Evolutionary conservation across 2,113 vertebrate genomes (phyloP), one percentile per base, ranked within the genome.

Genomic region (Phyllostomus hastatus): DNA sequence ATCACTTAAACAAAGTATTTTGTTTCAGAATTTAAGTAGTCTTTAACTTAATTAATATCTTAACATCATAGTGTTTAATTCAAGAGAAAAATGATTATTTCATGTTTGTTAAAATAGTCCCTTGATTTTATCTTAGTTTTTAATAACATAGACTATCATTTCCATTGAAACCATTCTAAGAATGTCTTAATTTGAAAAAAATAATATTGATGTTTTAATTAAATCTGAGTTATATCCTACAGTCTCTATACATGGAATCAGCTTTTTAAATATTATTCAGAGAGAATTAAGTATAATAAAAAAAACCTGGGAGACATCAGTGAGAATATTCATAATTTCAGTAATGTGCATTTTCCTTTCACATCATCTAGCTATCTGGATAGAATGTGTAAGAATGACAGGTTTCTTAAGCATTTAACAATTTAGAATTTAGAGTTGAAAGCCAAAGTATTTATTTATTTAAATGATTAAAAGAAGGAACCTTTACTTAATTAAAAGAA

Each of bases 1-100:
- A 72, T 61, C 80, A 96, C 94, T 85, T 83, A 54, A 80, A 43
- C 35, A 94, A 86, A 54, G 46, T 54, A 61, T 1, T 91, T 90
- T 35, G 38, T 80, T 93, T 81, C 73, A 90, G 38, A 75, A 22
- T 88, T 28, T 67, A 95, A 96, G 57, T 66, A 70, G 15, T 5
- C 28, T 76, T 88, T 88, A 80, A 64, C n/a, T 90, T 92, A 54
- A 48, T 92, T 91, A 66, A n/a, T 61, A 88, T 24, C 7, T 80
- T 88, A 82, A 26, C 28, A 79, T 76, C 54, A 76, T 24, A 87
- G 11, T 85, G 1, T 86, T 86, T 75, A 83, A 91, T 85, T 89
- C 33, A 57, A 9, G 22, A 84, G 82, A 92, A 84, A 94, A 16
- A 61, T 35, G 12, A 84, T 94, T 61, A 59, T 50, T 95, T 4